These are phyloP conservation scores for Notodromas monacha DNA, from an alignment of 2,888 invertebrate genomes.

Conservation along the genomic window DNA sequence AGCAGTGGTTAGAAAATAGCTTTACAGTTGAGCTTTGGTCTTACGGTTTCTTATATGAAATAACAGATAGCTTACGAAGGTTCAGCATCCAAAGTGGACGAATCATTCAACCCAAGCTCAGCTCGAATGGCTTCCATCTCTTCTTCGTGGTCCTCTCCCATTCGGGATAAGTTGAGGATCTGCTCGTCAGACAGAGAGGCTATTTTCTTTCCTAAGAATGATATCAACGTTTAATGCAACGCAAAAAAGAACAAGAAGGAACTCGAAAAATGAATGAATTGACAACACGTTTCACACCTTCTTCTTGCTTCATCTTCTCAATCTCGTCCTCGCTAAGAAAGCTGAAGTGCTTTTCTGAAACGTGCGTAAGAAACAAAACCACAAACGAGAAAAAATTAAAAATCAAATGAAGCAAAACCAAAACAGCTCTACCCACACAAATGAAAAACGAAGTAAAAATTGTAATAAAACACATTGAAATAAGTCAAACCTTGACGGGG, in stretches of 20 bases:
- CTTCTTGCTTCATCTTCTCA: slow-evolving; percentile 69
- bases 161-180: slow-evolving; percentile 22
- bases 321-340: slow-evolving; percentile 76
- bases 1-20: too few species aligned
- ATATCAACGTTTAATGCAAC: slow-evolving; percentile 1
- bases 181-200: slow-evolving; percentile 34
- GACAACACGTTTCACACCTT: slow-evolving; percentile 20
- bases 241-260: too few species aligned
- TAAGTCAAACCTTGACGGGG: slow-evolving; percentile 6
- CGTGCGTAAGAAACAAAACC: slow-evolving; percentile 9
- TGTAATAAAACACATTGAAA: too few species aligned
- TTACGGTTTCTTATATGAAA: slow-evolving; percentile 5
- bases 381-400: slow-evolving; percentile 9
- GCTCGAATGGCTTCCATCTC: slow-evolving; percentile 15
- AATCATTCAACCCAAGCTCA: slow-evolving; percentile 13
- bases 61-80: slow-evolving; percentile 5
- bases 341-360: slow-evolving; percentile 59
- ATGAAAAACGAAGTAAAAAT: slow-evolving; percentile 1
- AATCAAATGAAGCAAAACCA: too few species aligned
- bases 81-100: neutral
- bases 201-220: slow-evolving; percentile 33
- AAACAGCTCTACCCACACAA: neutral
- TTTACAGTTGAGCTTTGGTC: slow-evolving; percentile 5
- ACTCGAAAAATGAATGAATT: neutral
- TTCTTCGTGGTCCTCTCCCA: slow-evolving; percentile 23